phyloP scores from a whole-genome alignment of 2,113 vertebrate species.

The Climacteris rufus region DNA sequence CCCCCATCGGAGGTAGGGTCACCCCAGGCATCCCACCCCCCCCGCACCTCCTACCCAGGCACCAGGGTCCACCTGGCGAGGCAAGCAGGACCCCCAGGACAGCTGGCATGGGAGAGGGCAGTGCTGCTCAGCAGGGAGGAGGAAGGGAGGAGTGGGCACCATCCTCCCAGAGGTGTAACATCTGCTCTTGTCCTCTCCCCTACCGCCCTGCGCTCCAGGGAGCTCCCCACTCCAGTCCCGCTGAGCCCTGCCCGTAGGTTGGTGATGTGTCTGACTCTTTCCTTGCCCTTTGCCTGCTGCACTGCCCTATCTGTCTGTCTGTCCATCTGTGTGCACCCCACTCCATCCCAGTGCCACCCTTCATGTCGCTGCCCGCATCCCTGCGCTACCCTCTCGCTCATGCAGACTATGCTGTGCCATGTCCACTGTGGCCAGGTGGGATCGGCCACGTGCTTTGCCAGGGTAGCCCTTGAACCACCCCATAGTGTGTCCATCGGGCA shows the following conservation, averaged over 20 bases:
- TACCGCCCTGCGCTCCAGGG: neutral
- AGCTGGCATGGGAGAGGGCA: neutral
- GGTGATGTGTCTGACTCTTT: conserved; percentile 40
- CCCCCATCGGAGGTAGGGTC: conserved; percentile 90
- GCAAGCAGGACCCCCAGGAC: neutral
- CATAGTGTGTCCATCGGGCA: rapidly evolving
- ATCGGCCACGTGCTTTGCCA: neutral
- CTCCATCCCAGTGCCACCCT: neutral
- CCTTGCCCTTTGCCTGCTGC: neutral
- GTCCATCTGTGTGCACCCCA: neutral
- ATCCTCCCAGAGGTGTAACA: neutral
- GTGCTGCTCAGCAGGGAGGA: neutral
- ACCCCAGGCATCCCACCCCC: neutral
- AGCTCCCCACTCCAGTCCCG: neutral
- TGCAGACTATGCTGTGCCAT: rapidly evolving
- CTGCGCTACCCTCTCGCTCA: neutral
- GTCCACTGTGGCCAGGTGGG: neutral
- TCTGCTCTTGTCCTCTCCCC: conserved; percentile 35
- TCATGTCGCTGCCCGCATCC: neutral
- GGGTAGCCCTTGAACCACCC: neutral
- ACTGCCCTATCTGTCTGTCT: neutral
- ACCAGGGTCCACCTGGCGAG: neutral
- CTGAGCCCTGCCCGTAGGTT: conserved; percentile 51
- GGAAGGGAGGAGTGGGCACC: neutral
- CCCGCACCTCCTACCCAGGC: neutral